Evolutionary conservation across 2,797 vertebrate species (phyloP), one percentile per base, ranked within the genome.

Genomic region (Centroberyx gerrardi): DNA sequence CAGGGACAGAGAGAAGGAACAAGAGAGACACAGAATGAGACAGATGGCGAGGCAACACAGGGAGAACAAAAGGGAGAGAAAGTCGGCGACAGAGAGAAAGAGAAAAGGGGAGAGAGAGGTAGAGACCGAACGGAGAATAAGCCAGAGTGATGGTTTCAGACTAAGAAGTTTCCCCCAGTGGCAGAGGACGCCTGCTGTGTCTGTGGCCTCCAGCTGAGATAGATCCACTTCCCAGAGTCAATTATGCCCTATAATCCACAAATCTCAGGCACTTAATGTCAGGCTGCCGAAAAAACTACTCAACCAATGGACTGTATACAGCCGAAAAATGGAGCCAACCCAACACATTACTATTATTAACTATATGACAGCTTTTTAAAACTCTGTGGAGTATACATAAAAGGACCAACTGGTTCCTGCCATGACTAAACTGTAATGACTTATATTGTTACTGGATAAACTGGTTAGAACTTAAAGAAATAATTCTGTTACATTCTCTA

Each of bases 161-260:
- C 29, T 13, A 51, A 17, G 54, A 66, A 8, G 48, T 31, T 29
- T 62, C 15, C 60, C 62, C 59, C 58, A n/a, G 55, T 54, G 67
- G 70, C 42, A 48, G 60, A 68, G 44, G 54, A 68, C 22, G 1
- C 63, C 82, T 51, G 78, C 76, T 74, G 79, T 33, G 68, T 62
- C 74, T 65, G 52, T 3, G 36, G 62, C 38, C 52, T 55, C 72
- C 71, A 28, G 62, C 80, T 74, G 66, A 13, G 70, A 75, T 2
- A 28, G 42, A 79, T 68, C 62, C 72, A 49, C 61, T 53, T 72
- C 59, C 31, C 48, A 6, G 7, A 76, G 73, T 72, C 80, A 64
- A 49, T 72, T 40, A 42, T 31, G 36, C 28, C 49, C 42, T 53
- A 42, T 44, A 33, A 68, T 76, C 61, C 63, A 27, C 72, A 22